A percentile compares a stretch with the other conserved stretches of the same genome.
These are phyloP conservation scores for Diadromus collaris DNA, from an alignment of 2,888 invertebrate genomes.

Conservation along the genomic window DNA sequence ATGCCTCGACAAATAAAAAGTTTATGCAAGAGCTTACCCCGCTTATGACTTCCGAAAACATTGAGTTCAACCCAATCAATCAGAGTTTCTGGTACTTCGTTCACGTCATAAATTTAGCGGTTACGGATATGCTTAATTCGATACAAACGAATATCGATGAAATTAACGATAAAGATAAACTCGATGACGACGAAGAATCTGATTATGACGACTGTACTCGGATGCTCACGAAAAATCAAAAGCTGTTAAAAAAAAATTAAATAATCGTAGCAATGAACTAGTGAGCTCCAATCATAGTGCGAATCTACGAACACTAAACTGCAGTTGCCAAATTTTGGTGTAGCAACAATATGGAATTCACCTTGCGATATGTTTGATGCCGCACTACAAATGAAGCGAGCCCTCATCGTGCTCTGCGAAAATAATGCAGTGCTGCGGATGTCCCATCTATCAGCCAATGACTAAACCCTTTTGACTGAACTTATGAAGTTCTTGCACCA, in stretches of 20 bases:
- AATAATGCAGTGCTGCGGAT: slow-evolving; percentile 3
- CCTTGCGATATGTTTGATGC: slow-evolving; percentile 28
- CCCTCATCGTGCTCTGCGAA: slow-evolving; percentile 8
- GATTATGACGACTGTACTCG: neutral
- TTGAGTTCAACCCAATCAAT: slow-evolving; percentile 39
- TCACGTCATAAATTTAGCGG: slow-evolving; percentile 33
- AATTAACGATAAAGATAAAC: slow-evolving; percentile 12
- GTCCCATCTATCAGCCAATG: neutral
- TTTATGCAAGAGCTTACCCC: slow-evolving; percentile 47
- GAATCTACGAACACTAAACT: slow-evolving; percentile 39
- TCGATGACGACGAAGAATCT: slow-evolving; percentile 1
- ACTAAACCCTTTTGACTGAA: slow-evolving; percentile 38
- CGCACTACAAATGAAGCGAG: slow-evolving; percentile 16
- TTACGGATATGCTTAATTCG: slow-evolving; percentile 14
- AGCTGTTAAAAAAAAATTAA: slow-evolving; percentile 19
- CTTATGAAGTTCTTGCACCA: slow-evolving; percentile 33
- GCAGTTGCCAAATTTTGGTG: slow-evolving; percentile 32
- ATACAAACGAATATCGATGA: slow-evolving; percentile 2
- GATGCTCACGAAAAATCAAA: slow-evolving; percentile 39
- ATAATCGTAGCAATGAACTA: slow-evolving; percentile 26
- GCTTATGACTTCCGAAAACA: slow-evolving; percentile 15
- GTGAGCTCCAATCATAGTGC: slow-evolving; percentile 21
- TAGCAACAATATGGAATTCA: slow-evolving; percentile 51
- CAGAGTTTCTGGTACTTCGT: slow-evolving; percentile 43
- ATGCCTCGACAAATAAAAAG: slow-evolving; percentile 49